phyloP scores from a whole-genome alignment of 2,113 vertebrate species.

The Tupaia tana region DNA sequence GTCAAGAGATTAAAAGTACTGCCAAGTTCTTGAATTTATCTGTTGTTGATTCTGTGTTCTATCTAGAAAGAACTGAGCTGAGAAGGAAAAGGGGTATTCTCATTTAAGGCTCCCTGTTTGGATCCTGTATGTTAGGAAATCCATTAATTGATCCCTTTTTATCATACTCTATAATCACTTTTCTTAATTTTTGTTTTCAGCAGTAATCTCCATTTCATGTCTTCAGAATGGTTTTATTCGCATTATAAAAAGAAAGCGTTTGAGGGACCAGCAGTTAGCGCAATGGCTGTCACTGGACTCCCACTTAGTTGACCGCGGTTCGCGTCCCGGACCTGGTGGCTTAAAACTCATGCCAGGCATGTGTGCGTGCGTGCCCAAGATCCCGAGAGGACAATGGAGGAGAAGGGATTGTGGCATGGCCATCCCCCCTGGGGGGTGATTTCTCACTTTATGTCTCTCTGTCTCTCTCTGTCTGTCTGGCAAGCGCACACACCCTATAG shows the following conservation, averaged over 20 bases:
- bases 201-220: not conserved
- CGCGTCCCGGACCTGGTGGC: too few species aligned
- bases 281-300: too few species aligned
- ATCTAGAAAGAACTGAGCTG: conserved; percentile 53
- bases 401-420: too few species aligned
- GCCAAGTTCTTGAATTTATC: conserved; percentile 54
- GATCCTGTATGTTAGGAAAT: conserved; percentile 59
- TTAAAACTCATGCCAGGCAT: too few species aligned
- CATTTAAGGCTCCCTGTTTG: conserved; percentile 58
- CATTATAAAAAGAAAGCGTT: not conserved
- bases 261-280: too few species aligned
- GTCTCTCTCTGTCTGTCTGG: too few species aligned
- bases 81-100: not conserved
- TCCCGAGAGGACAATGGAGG: too few species aligned
- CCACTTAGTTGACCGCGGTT: too few species aligned
- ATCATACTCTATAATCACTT: conserved; percentile 57
- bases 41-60: conserved; percentile 48
- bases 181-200: conserved; percentile 64
- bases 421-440: too few species aligned
- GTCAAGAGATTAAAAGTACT: conserved; percentile 62
- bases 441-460: too few species aligned
- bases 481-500: too few species aligned
- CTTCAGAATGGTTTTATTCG: conserved; percentile 54
- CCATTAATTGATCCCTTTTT: conserved; percentile 69
- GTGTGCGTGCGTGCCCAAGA: too few species aligned